phyloP scores from a whole-genome alignment of 2,888 invertebrate species.

The Drosophila meridiana region DNA sequence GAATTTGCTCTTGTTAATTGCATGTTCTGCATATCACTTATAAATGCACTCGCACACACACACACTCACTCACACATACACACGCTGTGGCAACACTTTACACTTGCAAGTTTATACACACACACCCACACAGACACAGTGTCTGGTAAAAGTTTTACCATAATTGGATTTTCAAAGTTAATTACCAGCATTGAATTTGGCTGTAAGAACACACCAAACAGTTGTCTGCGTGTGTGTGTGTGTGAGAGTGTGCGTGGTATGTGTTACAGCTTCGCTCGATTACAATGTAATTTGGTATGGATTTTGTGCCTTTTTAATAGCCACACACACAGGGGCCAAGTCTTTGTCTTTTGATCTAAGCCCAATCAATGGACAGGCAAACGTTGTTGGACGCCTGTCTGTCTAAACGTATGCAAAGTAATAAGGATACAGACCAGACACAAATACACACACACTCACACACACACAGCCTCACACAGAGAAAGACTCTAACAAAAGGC shows the following conservation, averaged over 20 bases:
- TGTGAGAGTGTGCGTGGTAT: slow-evolving; percentile 20
- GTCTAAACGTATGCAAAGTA: slow-evolving; percentile 17
- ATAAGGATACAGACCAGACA: neutral
- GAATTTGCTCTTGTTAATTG: slow-evolving; percentile 82
- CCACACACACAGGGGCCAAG: neutral
- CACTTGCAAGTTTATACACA: slow-evolving; percentile 36
- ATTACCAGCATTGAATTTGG: slow-evolving; percentile 82
- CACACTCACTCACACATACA: slow-evolving; percentile 16
- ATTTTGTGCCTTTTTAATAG: slow-evolving; percentile 63
- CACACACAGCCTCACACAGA: neutral
- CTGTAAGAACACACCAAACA: slow-evolving; percentile 62
- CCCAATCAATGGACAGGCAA: slow-evolving; percentile 16
- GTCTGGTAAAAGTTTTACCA: slow-evolving; percentile 77
- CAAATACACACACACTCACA: neutral
- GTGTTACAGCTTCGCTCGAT: slow-evolving; percentile 50
- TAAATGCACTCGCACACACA: slow-evolving; percentile 64
- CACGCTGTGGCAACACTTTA: slow-evolving; percentile 41
- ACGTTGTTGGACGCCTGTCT: slow-evolving; percentile 18
- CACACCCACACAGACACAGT: slow-evolving; percentile 26
- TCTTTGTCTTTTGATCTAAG: slow-evolving; percentile 40
- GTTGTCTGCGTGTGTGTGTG: slow-evolving; percentile 11
- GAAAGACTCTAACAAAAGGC: neutral
- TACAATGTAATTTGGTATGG: slow-evolving; percentile 73
- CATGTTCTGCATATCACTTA: slow-evolving; percentile 83
- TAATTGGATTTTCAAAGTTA: slow-evolving; percentile 83